Evolutionary conservation across 2,113 vertebrate species (phyloP).

Genomic region (Canis aureus): DNA sequence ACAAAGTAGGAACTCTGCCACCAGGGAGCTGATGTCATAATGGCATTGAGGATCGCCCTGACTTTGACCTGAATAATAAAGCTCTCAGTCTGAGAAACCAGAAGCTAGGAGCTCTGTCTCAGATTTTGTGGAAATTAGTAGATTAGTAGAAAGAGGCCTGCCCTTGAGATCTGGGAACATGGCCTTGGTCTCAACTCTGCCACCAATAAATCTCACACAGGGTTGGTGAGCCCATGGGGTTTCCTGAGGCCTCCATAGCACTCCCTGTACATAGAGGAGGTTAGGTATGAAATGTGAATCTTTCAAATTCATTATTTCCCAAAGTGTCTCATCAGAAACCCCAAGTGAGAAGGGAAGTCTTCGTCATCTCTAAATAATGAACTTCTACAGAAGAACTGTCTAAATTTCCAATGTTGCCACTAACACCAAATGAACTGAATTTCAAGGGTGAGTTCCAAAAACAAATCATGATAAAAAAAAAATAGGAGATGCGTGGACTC

Average conservation of each 20-base stretch:
- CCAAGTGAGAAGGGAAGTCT: background rate
- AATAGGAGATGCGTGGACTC: background rate
- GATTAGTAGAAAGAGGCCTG: background rate
- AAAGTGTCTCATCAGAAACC: slow-evolving; percentile 23
- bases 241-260: background rate
- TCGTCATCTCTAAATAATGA: background rate
- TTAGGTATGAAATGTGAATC: background rate
- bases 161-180: background rate
- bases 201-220: background rate
- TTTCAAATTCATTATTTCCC: background rate
- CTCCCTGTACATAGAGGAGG: background rate
- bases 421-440: background rate
- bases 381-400: background rate
- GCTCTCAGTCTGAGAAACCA: background rate
- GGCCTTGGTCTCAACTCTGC: background rate
- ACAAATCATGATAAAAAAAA: background rate
- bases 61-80: slow-evolving; percentile 9
- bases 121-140: background rate
- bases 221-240: background rate
- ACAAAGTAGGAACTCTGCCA: background rate
- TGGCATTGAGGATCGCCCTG: background rate
- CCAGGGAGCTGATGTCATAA: slow-evolving; percentile 41
- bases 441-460: background rate
- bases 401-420: background rate
- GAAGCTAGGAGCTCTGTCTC: background rate